Percentiles rank a stretch among this genome's conserved stretches.
These are phyloP conservation scores for Stenodema calcarata DNA, from an alignment of 2,888 invertebrate genomes.

Conservation along the genomic window DNA sequence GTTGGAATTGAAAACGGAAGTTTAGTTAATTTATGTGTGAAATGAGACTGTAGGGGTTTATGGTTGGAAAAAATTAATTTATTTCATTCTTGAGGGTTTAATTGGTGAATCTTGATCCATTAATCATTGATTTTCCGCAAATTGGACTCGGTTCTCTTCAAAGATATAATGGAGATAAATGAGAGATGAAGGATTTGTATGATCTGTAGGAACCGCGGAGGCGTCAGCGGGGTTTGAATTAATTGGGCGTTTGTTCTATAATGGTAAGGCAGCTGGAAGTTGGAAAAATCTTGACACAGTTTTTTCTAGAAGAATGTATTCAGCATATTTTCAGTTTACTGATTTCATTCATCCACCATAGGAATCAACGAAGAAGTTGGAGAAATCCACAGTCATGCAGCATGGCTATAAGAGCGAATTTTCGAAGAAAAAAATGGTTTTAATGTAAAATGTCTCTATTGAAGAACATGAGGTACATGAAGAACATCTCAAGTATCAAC, in stretches of 20 bases:
- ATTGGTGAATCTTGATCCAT: not conserved
- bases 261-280: not conserved
- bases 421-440: too few relatives aligned
- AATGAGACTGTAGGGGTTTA: not conserved
- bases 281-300: not conserved
- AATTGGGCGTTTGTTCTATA: not conserved
- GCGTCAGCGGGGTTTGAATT: not conserved
- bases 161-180: not conserved
- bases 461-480: too few relatives aligned
- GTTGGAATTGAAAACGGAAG: not conserved
- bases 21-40: conserved; percentile 3
- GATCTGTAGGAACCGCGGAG: not conserved
- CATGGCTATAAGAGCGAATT: too few relatives aligned
- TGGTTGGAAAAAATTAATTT: not conserved
- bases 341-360: too few relatives aligned
- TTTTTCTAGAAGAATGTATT: not conserved
- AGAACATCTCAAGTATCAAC: too few relatives aligned
- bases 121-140: conserved; percentile 9
- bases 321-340: too few relatives aligned
- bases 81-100: not conserved
- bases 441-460: too few relatives aligned
- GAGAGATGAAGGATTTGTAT: not conserved
- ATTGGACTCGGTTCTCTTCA: not conserved
- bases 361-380: too few relatives aligned
- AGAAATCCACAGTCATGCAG: too few relatives aligned